phyloP scores from a whole-genome alignment of 2,888 invertebrate species.

The Morinoia aosen region DNA sequence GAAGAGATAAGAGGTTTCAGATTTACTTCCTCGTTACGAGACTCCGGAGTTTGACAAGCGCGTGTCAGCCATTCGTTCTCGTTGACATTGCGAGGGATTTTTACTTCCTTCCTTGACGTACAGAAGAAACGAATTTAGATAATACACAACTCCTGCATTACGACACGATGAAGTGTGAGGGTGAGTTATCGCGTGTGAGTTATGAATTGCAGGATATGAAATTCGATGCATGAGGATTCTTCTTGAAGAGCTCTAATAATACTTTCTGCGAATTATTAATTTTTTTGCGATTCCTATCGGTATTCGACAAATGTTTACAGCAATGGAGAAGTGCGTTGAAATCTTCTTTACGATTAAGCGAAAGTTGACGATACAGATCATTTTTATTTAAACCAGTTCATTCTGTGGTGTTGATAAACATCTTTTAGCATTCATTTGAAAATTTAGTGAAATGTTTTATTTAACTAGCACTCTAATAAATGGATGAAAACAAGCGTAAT shows the following conservation, averaged over 20 bases:
- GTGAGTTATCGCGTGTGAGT: neutral
- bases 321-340: too few species aligned
- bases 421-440: too few species aligned
- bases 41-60: neutral
- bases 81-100: neutral
- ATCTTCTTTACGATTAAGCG: too few species aligned
- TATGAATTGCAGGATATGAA: neutral
- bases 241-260: neutral
- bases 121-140: neutral
- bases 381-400: too few species aligned
- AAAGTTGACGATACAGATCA: too few species aligned
- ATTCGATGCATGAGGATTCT: neutral
- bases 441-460: too few species aligned
- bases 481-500: too few species aligned
- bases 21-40: neutral
- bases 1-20: neutral
- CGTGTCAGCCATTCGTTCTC: neutral
- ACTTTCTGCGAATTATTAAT: neutral
- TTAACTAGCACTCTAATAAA: too few species aligned
- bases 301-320: too few species aligned
- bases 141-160: neutral
- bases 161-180: neutral
- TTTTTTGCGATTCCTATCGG: too few species aligned
- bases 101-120: neutral
- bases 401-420: too few species aligned